Evolutionary conservation across 2,888 invertebrate species (phyloP), one percentile per base, ranked within the genome.

Genomic region (Kryphioiulus occultus): DNA sequence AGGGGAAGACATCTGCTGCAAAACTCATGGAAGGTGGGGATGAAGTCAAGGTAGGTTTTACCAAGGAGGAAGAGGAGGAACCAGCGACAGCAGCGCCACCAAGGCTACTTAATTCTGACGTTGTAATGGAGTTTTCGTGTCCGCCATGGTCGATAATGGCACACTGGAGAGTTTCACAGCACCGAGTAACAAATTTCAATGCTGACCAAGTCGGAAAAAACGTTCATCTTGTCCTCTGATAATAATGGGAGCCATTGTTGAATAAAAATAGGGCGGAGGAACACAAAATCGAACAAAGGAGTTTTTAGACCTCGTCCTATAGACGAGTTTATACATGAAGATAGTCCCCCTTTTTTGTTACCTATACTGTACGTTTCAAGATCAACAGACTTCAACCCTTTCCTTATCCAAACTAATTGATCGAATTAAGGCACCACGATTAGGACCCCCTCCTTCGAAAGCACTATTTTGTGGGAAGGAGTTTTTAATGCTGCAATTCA

Each of bases 61-160:
- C 12, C 30, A 2, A 1, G 22, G 3, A 78, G 15, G 12, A 30
- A 10, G 26, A 68, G 68, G 9, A 22, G 78, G 30, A 30, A 30
- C 78, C 78, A 30, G 78, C 26, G 78, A 78, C 30, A 30, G 26
- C 26, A 78, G 78, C 78, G 78, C 78, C 78, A 30, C 78, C 78
- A 30, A 78, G 30, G 78, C 10, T 9, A 30, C 78, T 78, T 78
- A 26, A 78, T 78, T 78, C 78, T 22, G 78, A 78, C 78, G 30
- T 78, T 30, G 78, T 78, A 78, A 78, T 78, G 78, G 78, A 78
- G 78, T 78, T 78, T 78, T 78, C 78, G 26, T 78, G 78, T 78
- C 78, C 30, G 30, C 78, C 78, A 78, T 26, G 26, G 19, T 1
- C 0, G 15, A 30, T 78, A 78, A 78, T 78, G 78, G 30, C 78